Percentiles rank a stretch among this genome's conserved stretches.
These are phyloP conservation scores for Catocala nupta DNA, from an alignment of 2,888 invertebrate genomes.

Conservation along the genomic window DNA sequence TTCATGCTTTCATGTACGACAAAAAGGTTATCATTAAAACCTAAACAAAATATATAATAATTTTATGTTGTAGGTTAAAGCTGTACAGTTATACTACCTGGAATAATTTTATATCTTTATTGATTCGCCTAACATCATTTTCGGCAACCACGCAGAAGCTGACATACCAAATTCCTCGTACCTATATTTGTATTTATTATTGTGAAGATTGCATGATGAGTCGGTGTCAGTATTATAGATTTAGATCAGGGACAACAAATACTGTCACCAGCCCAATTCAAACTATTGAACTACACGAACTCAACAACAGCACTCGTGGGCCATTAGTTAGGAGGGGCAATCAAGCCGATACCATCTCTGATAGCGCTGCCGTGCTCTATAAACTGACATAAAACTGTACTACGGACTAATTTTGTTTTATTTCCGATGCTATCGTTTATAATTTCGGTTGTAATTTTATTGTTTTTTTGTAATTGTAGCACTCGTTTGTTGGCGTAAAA, in stretches of 20 bases:
- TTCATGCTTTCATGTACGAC: too few species aligned
- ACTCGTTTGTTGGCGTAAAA: not conserved
- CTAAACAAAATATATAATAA: too few species aligned
- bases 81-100: too few species aligned
- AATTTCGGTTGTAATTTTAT: slow-evolving; percentile 33
- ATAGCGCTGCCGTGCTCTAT: slow-evolving; percentile 32
- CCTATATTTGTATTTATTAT: too few species aligned
- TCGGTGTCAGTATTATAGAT: not conserved
- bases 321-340: slow-evolving; percentile 49
- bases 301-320: slow-evolving; percentile 26
- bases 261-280: slow-evolving; percentile 4
- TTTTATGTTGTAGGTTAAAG: too few species aligned
- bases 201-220: too few species aligned
- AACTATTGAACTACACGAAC: slow-evolving; percentile 17
- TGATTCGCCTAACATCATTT: too few species aligned
- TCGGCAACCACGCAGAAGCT: too few species aligned
- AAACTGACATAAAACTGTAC: slow-evolving; percentile 28
- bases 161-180: too few species aligned
- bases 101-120: too few species aligned
- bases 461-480: slow-evolving; percentile 11
- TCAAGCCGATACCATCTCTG: slow-evolving; percentile 48
- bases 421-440: slow-evolving; percentile 37
- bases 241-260: not conserved
- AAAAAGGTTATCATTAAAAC: too few species aligned
- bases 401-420: slow-evolving; percentile 41